phyloP scores from a whole-genome alignment of 1,140 invertebrate genomes.

The Cydia fagiglandana region DNA sequence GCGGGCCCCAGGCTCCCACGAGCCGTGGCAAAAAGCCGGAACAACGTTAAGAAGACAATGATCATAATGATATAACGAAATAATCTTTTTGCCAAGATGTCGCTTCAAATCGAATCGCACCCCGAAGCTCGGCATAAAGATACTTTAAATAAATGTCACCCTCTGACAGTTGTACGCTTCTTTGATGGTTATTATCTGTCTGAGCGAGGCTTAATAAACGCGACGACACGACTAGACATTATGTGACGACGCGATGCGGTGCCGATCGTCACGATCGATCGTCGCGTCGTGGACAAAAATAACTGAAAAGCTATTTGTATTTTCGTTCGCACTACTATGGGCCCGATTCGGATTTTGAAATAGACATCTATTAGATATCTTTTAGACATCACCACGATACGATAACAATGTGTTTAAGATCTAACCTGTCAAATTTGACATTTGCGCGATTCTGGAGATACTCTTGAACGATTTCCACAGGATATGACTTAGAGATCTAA shows the following conservation, averaged over 20 bases:
- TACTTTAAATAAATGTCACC: not conserved
- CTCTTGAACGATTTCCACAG: too few relatives aligned
- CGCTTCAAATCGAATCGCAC: not conserved
- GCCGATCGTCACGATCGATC: not conserved
- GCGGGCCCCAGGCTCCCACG: too few relatives aligned
- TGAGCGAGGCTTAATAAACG: not conserved
- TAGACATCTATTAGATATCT: too few relatives aligned
- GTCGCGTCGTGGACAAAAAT: not conserved
- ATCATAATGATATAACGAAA: not conserved
- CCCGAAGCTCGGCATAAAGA: not conserved
- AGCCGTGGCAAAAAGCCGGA: not conserved
- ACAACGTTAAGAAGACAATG: not conserved
- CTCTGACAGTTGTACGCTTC: not conserved
- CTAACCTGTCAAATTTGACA: too few relatives aligned
- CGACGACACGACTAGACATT: not conserved
- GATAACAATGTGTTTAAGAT: too few relatives aligned
- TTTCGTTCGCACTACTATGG: too few relatives aligned
- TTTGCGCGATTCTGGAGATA: too few relatives aligned
- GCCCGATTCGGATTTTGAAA: too few relatives aligned
- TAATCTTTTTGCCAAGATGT: not conserved
- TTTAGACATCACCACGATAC: too few relatives aligned
- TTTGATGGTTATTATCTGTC: conserved; percentile 23
- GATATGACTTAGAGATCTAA: too few relatives aligned
- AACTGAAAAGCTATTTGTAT: too few relatives aligned
- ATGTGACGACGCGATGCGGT: not conserved